These are phyloP conservation scores for Orientallactaga sibirica DNA, from an alignment of 2,797 vertebrate genomes.

Conservation along the genomic window DNA sequence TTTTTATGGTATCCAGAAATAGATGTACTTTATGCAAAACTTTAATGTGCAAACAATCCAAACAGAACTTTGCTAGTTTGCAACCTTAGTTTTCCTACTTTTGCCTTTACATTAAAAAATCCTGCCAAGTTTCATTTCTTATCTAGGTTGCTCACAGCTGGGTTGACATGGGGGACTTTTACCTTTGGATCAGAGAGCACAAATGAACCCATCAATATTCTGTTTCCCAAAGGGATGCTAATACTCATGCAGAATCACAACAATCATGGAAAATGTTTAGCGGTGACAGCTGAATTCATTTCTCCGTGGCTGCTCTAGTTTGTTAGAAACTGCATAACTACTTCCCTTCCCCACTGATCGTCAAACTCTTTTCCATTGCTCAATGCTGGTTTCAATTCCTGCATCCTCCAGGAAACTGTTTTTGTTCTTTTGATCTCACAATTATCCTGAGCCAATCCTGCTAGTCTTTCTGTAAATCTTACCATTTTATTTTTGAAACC, in stretches of 20 bases:
- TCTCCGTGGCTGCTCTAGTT: background rate
- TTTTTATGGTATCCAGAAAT: conserved; percentile 63
- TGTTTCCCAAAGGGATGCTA: conserved; percentile 70
- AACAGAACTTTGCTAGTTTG: conserved; percentile 62
- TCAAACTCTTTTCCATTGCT: conserved; percentile 3
- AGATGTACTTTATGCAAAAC: conserved; percentile 56
- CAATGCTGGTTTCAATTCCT: background rate
- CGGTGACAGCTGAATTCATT: conserved; percentile 29
- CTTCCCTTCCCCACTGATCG: background rate
- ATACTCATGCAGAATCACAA: conserved; percentile 75
- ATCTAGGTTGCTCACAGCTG: conserved; percentile 74
- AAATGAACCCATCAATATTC: conserved; percentile 73
- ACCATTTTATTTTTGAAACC: background rate
- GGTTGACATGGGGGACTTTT: conserved; percentile 64
- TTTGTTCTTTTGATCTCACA: background rate
- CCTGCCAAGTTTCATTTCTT: conserved; percentile 56
- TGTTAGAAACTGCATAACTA: background rate
- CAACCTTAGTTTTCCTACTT: conserved; percentile 52
- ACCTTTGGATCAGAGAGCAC: conserved; percentile 62
- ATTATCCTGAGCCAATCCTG: background rate
- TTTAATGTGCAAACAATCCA: conserved; percentile 60
- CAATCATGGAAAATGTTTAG: conserved; percentile 28
- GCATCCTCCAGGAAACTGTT: background rate
- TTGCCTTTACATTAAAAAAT: conserved; percentile 56
- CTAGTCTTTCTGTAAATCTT: background rate